Evolutionary conservation across 30 jellyfish, hydroid and myxozoan genomes (phyloP).

Genomic region (Aurelia coerulea): DNA sequence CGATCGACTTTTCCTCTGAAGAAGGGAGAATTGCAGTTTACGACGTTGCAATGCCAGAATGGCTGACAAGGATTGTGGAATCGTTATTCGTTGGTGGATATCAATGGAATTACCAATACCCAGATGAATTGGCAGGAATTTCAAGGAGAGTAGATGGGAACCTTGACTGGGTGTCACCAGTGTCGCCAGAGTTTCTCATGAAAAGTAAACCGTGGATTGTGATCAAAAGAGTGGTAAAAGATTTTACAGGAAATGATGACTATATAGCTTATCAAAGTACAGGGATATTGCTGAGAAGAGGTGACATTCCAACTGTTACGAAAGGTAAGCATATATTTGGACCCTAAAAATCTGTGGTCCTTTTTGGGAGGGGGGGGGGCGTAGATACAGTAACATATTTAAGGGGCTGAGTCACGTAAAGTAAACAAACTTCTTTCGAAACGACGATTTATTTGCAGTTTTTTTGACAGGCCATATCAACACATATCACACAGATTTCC

Average conservation of each 20-base stretch:
- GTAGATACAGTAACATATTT: too few relatives aligned
- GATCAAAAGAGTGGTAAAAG: slow-evolving; percentile 1
- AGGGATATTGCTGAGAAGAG: slow-evolving; percentile 50
- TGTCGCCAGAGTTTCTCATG: slow-evolving; percentile 59
- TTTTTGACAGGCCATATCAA: too few relatives aligned
- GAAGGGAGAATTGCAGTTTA: slow-evolving; percentile 53
- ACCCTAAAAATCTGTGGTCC: too few relatives aligned
- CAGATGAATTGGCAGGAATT: slow-evolving; percentile 36
- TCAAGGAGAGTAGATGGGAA: slow-evolving; percentile 20
- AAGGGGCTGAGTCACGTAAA: too few relatives aligned
- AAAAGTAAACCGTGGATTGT: slow-evolving; percentile 55
- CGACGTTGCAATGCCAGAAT: slow-evolving; percentile 66
- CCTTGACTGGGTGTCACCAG: slow-evolving; percentile 50
- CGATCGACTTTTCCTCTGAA: slow-evolving; percentile 20
- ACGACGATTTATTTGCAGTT: too few relatives aligned
- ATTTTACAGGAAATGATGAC: slow-evolving; percentile 34
- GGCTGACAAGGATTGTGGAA: slow-evolving; percentile 16
- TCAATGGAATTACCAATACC: slow-evolving; percentile 52
- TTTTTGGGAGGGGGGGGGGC: too few relatives aligned
- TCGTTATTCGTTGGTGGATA: neutral
- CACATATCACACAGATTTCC: too few relatives aligned
- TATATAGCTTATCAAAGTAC: slow-evolving; percentile 32
- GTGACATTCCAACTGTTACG: slow-evolving; percentile 23
- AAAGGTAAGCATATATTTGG: slow-evolving; percentile 17
- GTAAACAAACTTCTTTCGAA: too few relatives aligned